Conservation (phyloP, 2,888 invertebrate species). For the Hydropsyche betteni region DNA sequence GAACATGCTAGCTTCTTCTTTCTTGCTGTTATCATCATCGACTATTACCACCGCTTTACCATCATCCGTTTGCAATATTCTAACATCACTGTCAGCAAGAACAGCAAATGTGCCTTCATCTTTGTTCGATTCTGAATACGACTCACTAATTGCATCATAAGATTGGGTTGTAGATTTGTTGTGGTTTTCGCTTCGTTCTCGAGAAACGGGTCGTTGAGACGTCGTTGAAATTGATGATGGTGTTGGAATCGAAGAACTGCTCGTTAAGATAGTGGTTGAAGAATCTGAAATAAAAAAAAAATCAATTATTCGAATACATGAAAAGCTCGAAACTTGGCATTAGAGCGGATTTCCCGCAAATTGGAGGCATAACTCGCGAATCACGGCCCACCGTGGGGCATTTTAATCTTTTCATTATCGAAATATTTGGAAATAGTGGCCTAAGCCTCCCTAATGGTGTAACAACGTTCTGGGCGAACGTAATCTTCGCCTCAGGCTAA, state of each 20-base stretch:
- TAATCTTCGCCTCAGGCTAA: too few relatives aligned
- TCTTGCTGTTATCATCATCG: background rate
- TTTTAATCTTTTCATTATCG: too few relatives aligned
- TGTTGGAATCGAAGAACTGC: background rate
- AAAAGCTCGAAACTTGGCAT: too few relatives aligned
- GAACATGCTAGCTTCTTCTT: background rate
- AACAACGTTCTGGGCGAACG: too few relatives aligned
- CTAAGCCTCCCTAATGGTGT: too few relatives aligned
- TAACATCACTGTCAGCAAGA: slow-evolving; percentile 17
- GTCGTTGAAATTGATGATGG: background rate
- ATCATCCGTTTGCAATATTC: slow-evolving; percentile 34
- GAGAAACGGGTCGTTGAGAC: background rate
- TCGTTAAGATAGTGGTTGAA: background rate
- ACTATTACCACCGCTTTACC: slow-evolving; percentile 34
- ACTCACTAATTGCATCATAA: slow-evolving; percentile 47
- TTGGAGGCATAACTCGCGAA: background rate
- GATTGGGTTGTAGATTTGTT: slow-evolving; percentile 44
- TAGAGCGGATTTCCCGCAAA: too few relatives aligned
- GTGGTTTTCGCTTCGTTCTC: slow-evolving; percentile 17
- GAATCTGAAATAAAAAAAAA: slow-evolving; percentile 31
- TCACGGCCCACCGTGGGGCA: too few relatives aligned
- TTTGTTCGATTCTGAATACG: background rate
- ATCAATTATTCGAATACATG: background rate
- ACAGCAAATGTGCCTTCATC: slow-evolving; percentile 15
- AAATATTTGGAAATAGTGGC: too few relatives aligned